Percentiles rank a stretch among this genome's conserved stretches.
Evolutionary conservation across 2,113 vertebrate species (phyloP).

Genomic region (Phoenicopterus ruber): DNA sequence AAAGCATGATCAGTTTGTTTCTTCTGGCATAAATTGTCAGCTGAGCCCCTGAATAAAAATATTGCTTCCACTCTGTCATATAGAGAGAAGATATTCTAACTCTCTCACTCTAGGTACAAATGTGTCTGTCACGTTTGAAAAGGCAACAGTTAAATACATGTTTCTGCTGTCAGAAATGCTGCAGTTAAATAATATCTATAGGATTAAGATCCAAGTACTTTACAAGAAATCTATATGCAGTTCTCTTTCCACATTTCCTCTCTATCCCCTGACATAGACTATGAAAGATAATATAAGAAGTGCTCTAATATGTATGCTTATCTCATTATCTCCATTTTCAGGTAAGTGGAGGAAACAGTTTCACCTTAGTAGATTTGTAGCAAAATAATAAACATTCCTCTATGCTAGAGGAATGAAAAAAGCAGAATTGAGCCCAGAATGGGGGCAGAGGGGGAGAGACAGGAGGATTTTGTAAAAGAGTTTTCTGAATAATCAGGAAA

Average conservation of each 20-base stretch:
- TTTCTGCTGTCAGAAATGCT: constrained; percentile 64
- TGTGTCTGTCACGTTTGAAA: constrained; percentile 57
- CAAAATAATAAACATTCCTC: constrained; percentile 36
- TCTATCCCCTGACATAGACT: constrained; percentile 2
- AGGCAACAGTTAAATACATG: constrained; percentile 52
- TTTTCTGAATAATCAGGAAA: constrained; percentile 73
- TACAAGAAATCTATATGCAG: not conserved
- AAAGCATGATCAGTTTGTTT: constrained; percentile 39
- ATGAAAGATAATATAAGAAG: constrained; percentile 15
- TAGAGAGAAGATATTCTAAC: constrained; percentile 22
- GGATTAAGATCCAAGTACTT: not conserved
- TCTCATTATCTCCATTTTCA: constrained; percentile 40
- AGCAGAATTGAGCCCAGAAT: not conserved
- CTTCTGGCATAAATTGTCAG: constrained; percentile 45
- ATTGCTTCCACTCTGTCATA: constrained; percentile 29
- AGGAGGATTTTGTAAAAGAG: constrained; percentile 49
- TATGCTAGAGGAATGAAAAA: constrained; percentile 37
- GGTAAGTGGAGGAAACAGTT: constrained; percentile 53
- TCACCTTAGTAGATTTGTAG: constrained; percentile 45
- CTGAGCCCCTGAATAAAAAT: constrained; percentile 54
- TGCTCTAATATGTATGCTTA: constrained; percentile 1
- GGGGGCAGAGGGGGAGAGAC: not conserved
- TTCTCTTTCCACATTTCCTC: constrained; percentile 18
- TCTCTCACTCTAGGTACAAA: constrained; percentile 31
- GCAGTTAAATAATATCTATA: constrained; percentile 34